phyloP scores from a whole-genome alignment of 2,113 vertebrate species.

The Marcusenius ussheri region DNA sequence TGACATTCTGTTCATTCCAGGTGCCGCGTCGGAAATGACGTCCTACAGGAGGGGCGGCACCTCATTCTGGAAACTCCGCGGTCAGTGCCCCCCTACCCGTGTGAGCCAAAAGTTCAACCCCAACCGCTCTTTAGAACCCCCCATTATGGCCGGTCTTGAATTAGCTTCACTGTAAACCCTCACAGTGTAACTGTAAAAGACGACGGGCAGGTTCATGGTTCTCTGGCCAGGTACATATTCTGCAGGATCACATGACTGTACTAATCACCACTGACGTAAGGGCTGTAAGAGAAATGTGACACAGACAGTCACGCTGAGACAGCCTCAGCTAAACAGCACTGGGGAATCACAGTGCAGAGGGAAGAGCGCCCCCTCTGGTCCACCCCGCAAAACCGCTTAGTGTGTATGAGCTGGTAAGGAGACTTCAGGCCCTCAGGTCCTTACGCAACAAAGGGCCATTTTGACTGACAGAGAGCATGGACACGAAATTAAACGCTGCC shows the following conservation, averaged over 20 bases:
- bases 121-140: neutral
- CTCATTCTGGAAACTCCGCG: neutral
- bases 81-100: neutral
- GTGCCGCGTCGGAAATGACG: slow-evolving; percentile 29
- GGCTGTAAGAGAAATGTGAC: neutral
- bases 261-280: neutral
- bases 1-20: neutral
- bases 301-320: neutral
- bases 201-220: neutral
- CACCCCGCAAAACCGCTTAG: neutral
- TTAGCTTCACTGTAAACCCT: neutral
- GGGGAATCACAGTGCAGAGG: neutral
- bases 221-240: neutral
- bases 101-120: neutral
- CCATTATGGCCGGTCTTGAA: neutral
- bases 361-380: neutral
- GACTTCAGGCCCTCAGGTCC: neutral
- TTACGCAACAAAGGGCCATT: neutral
- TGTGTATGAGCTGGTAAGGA: neutral
- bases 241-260: neutral
- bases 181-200: neutral
- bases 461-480: neutral
- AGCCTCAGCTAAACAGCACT: neutral
- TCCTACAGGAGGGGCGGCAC: slow-evolving; percentile 43
- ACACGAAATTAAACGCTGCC: neutral